Evolutionary conservation across 2,113 vertebrate genomes (phyloP).

Genomic region (Baryphthengus martii): DNA sequence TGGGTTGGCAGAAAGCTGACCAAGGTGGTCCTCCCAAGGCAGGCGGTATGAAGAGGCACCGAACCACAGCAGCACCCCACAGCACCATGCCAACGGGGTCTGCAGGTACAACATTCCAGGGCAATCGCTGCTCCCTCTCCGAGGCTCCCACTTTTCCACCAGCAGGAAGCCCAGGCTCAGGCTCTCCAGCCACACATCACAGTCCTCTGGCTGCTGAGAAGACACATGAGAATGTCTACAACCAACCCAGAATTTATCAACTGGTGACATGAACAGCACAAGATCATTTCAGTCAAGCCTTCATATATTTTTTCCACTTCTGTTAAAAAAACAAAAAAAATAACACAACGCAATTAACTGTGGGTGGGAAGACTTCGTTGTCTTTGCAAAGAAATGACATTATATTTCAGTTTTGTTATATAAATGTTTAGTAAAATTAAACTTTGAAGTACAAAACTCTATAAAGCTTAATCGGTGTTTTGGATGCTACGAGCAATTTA

Average conservation of each 20-base stretch:
- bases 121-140: accelerated
- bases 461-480: neutral
- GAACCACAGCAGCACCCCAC: neutral
- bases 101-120: neutral
- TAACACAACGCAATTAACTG: neutral
- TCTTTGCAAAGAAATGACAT: neutral
- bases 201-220: neutral
- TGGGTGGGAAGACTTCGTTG: neutral
- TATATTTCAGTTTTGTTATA: neutral
- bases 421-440: neutral
- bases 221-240: neutral
- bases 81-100: too few relatives aligned
- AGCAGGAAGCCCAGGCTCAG: accelerated
- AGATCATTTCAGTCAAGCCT: neutral
- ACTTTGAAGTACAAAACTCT: neutral
- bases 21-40: neutral
- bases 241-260: neutral
- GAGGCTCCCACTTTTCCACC: neutral
- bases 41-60: too few relatives aligned
- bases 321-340: neutral
- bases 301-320: neutral
- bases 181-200: neutral
- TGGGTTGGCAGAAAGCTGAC: neutral
- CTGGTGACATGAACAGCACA: neutral
- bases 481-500: neutral